Percentiles rank a stretch among this genome's conserved stretches.
Evolutionary conservation across 2,797 vertebrate species (phyloP).

Genomic region (Sebastes miniatus): DNA sequence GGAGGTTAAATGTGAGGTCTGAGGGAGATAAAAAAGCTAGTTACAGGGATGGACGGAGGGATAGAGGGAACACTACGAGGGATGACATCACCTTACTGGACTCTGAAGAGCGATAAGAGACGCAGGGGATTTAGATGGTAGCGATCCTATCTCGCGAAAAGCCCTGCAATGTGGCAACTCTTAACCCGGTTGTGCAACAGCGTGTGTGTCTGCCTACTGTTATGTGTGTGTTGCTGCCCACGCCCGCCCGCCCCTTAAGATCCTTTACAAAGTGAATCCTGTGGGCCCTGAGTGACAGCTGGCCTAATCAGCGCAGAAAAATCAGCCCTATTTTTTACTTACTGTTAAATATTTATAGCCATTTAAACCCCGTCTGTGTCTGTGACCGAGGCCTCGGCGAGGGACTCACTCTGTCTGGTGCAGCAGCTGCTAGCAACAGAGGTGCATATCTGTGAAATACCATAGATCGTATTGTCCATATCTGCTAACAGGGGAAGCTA

Average conservation of each 20-base stretch:
- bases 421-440: slow-evolving; percentile 44
- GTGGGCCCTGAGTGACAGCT: slow-evolving; percentile 55
- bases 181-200: slow-evolving; percentile 15
- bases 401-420: slow-evolving; percentile 1
- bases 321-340: slow-evolving; percentile 58
- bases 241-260: background rate
- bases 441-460: slow-evolving; percentile 53
- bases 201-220: slow-evolving; percentile 11
- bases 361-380: slow-evolving; percentile 50
- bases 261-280: slow-evolving; percentile 44
- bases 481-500: slow-evolving; percentile 47
- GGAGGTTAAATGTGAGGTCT: slow-evolving; percentile 31
- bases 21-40: slow-evolving; percentile 37
- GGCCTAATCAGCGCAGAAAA: slow-evolving; percentile 61
- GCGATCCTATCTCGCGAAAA: slow-evolving; percentile 58
- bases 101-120: slow-evolving; percentile 60
- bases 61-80: slow-evolving; percentile 29
- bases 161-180: slow-evolving; percentile 49
- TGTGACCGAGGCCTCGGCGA: slow-evolving; percentile 3
- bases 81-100: slow-evolving; percentile 64
- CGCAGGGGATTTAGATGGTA: slow-evolving; percentile 45
- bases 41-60: slow-evolving; percentile 29
- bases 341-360: slow-evolving; percentile 71
- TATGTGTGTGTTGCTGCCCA: background rate
- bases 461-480: slow-evolving; percentile 15